Conservation (phyloP, 2,888 invertebrate genomes). For the Rhynchonema sp. region DNA sequence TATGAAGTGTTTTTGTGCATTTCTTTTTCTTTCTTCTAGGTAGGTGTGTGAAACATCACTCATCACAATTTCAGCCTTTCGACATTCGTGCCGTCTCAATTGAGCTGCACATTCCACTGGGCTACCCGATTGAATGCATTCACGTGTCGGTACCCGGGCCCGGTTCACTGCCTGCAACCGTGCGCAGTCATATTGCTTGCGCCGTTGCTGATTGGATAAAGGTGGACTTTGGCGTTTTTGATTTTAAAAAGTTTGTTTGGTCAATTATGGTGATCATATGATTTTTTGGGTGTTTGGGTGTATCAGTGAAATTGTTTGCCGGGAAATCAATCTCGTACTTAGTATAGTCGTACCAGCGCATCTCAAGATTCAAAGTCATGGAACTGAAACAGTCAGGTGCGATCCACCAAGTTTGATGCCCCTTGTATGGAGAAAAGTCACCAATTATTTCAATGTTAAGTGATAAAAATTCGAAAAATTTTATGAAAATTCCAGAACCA, state of each 20-base stretch:
- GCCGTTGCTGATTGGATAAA: background rate
- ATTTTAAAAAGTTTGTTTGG: too few species aligned
- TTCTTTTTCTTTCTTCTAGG: background rate
- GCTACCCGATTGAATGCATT: background rate
- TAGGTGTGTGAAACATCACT: too few species aligned
- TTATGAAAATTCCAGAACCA: too few species aligned
- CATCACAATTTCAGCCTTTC: constrained; percentile 2
- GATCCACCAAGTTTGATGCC: too few species aligned
- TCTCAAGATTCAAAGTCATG: too few species aligned
- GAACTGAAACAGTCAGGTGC: too few species aligned
- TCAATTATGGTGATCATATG: too few species aligned
- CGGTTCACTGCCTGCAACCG: background rate
- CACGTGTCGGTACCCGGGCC: background rate
- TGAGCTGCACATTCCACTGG: background rate
- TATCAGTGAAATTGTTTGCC: background rate
- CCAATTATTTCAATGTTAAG: too few species aligned
- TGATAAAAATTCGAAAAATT: too few species aligned
- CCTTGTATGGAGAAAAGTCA: too few species aligned
- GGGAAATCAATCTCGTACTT: background rate
- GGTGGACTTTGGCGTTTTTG: too few species aligned
- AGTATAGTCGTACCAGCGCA: too few species aligned
- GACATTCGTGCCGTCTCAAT: background rate
- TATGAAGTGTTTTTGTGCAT: background rate
- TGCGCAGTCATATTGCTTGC: background rate
- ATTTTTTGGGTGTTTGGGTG: background rate